Base-by-base conservation (phyloP, 2,888 invertebrate species). In the Pachymerium ferrugineum region DNA sequence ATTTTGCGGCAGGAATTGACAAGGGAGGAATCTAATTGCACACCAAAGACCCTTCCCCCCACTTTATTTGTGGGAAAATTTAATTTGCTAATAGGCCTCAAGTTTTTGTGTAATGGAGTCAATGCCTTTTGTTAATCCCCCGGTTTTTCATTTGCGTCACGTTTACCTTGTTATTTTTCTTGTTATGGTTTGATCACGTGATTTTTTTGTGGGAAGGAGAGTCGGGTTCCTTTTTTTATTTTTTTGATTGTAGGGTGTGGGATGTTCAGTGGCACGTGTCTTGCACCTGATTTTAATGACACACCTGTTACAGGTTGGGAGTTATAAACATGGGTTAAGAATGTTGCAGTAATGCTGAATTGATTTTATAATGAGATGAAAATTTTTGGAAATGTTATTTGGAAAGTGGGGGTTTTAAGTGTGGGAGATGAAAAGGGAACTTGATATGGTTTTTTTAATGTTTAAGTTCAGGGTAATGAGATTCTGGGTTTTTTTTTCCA, bases 41-140 rank as follows among this genome's bases (percentile, higher is more conserved):
- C 14, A 16, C 42, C 42, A 42, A 42, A 42, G 42, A 42, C 42
- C 42, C 42, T 42, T 42, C 42, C 42, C 42, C 42, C 14, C 8
- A 42, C 42, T 42, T 42, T 42, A 42, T 42, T 42, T 42, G 42
- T 42, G 42, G 42, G 42, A 42, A 42, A 42, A 42, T 42, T 42
- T 42, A 42, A 42, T 42, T 42, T 42, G 42, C 42, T 42, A 42
- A 42, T 42, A 42, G 42, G 42, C 42, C 42, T 8, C n/a, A 42
- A 42, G 42, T 42, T 42, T n/a, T 42, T 42, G 42, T 42, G 42
- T 42, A 42, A 42, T 42, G 42, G 42, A 42, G 42, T 42, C 42
- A 42, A 42, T 42, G 42, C n/a, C n/a, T n/a, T n/a, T n/a, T n/a
- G n/a, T n/a, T 42, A 42, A 42, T 42, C 42, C n/a, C 42, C 42